These are phyloP conservation scores for Chaetorhynchus papuensis DNA, from an alignment of 2,113 vertebrate genomes.

Conservation along the genomic window DNA sequence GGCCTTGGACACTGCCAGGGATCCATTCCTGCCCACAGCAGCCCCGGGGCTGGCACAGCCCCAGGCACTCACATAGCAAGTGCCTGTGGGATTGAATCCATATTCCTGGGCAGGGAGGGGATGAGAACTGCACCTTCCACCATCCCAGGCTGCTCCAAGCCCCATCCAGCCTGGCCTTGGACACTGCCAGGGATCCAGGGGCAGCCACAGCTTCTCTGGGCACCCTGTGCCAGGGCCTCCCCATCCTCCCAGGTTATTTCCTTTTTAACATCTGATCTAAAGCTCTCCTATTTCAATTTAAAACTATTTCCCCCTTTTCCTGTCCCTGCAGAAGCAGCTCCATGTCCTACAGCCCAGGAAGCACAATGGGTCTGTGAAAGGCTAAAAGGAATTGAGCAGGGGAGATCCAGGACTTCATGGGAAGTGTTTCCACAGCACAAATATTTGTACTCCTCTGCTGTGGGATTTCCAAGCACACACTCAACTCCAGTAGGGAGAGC, in stretches of 20 bases:
- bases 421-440: background rate
- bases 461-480: conserved; percentile 10
- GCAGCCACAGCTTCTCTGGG: background rate
- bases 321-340: background rate
- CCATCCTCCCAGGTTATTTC: background rate
- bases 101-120: background rate
- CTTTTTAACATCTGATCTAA: background rate
- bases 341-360: background rate
- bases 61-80: background rate
- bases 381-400: background rate
- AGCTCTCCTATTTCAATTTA: background rate
- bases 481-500: background rate
- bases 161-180: background rate
- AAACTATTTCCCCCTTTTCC: background rate
- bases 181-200: background rate
- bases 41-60: background rate
- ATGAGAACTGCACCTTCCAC: background rate
- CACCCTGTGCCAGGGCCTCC: background rate
- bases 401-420: background rate
- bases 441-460: conserved; percentile 34
- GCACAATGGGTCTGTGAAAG: background rate
- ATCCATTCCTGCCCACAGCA: background rate
- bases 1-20: background rate
- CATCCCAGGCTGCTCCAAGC: background rate
- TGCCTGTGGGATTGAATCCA: background rate